Conservation (phyloP, 2,888 invertebrate species). For the Mythimna pallens region DNA sequence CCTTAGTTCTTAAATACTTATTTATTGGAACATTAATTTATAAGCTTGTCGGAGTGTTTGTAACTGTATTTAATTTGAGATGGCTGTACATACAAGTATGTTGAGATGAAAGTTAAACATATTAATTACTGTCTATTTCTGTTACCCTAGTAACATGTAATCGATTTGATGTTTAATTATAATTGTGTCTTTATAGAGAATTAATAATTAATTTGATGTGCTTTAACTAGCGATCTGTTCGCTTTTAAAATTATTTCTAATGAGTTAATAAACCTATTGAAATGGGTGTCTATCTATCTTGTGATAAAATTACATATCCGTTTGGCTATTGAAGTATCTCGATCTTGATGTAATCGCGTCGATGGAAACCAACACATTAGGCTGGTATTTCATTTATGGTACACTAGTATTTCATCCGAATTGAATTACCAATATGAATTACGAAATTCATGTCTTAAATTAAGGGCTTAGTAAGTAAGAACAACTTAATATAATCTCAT, state of each 20-base stretch:
- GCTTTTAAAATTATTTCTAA: conserved; percentile 18
- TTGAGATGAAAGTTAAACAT: conserved; percentile 19
- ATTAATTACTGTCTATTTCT: conserved; percentile 20
- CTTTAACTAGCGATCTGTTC: background rate
- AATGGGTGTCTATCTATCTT: conserved; percentile 50
- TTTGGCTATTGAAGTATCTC: conserved; percentile 55
- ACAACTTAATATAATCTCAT: conserved; percentile 9
- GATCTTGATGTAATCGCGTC: conserved; percentile 17
- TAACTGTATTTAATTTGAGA: conserved; percentile 34
- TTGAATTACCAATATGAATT: conserved; percentile 48
- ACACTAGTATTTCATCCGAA: conserved; percentile 55
- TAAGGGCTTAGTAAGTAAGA: conserved; percentile 43
- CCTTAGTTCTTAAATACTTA: conserved; percentile 37
- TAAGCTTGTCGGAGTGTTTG: conserved; percentile 58
- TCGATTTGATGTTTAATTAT: conserved; percentile 18
- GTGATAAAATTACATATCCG: conserved; percentile 72
- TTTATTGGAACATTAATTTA: conserved; percentile 47
- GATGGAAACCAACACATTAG: conserved; percentile 12
- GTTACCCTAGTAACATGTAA: conserved; percentile 22
- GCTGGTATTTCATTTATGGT: conserved; percentile 24
- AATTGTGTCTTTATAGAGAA: conserved; percentile 4
- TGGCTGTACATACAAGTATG: conserved; percentile 45
- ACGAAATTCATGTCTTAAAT: conserved; percentile 37
- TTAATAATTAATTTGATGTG: conserved; percentile 5
- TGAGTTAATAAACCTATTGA: conserved; percentile 36